These are phyloP conservation scores for Hirtodrosophila alboralis DNA, from an alignment of 2,888 invertebrate species.

Conservation along the genomic window DNA sequence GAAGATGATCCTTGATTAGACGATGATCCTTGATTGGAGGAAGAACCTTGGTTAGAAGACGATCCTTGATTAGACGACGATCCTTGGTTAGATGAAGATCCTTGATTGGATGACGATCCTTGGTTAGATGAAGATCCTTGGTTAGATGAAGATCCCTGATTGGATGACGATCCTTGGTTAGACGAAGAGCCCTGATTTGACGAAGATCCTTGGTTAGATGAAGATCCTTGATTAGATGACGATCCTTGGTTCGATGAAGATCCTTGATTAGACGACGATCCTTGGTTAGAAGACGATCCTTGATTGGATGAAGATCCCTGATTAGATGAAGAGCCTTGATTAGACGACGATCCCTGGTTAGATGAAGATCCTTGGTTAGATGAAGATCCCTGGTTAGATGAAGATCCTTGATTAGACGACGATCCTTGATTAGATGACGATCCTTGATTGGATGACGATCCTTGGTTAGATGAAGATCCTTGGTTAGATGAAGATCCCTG, in stretches of 20 bases:
- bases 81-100: conserved; percentile 16
- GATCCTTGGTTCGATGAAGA: conserved; percentile 26
- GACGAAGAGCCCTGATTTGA: conserved; percentile 14
- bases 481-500: conserved; percentile 47
- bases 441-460: conserved; percentile 15
- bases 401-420: conserved; percentile 16
- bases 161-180: conserved; percentile 19
- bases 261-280: conserved; percentile 17
- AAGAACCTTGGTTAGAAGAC: conserved; percentile 18
- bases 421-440: conserved; percentile 22
- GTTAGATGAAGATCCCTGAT: conserved; percentile 22
- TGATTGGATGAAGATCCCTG: conserved; percentile 22
- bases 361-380: conserved; percentile 19
- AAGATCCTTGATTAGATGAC: background rate
- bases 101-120: conserved; percentile 13
- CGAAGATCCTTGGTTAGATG: conserved; percentile 14
- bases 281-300: conserved; percentile 19
- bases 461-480: conserved; percentile 30
- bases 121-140: conserved; percentile 26
- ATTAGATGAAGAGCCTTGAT: conserved; percentile 17
- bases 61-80: conserved; percentile 31
- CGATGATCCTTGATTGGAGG: conserved; percentile 16
- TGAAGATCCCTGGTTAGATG: conserved; percentile 10
- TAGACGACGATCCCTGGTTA: conserved; percentile 14
- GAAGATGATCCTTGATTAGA: conserved; percentile 17